Evolutionary conservation across 2,797 vertebrate species (phyloP), one percentile per base, ranked within the genome.

Genomic region (Sebastes hubbsi): DNA sequence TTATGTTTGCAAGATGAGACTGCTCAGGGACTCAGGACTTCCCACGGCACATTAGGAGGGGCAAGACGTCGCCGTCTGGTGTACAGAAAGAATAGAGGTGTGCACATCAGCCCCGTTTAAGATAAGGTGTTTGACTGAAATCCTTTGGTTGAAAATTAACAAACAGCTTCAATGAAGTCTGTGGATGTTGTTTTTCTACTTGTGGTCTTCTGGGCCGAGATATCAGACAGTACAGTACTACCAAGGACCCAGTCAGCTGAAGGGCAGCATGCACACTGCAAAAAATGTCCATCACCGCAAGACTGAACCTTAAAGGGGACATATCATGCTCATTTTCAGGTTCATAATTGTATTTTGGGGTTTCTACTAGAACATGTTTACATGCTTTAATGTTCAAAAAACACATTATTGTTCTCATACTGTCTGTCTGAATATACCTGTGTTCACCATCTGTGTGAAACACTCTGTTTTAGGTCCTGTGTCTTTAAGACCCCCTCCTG

Each of bases 241-340:
- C 59, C 78, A 75, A 74, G 82, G 82, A 80, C 75, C 77, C 56
- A n/a, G 14, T 36, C 77, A 81, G 79, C 77, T 85, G 71, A 89
- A 88, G 84, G 87, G 79, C 88, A 88, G 24, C 30, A 8, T 46
- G 55, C 24, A 78, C 69, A 24, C 81, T 80, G 71, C 42, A 67
- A 78, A 86, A 79, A 75, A 76, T 61, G 18, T 67, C 66, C 75
- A 63, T 11, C 8, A 18, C 30, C 68, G 18, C 60, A 32, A 58
- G n/a, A 58, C 25, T 42, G 7, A 38, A 25, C 12, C 34, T 55
- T 55, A 34, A 54, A 54, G 49, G 49, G 49, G 20, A 54, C 49
- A 22, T 22, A 22, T 54, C 49, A 22, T 54, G 49, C 49, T 54
- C 49, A 54, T 54, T 54, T 5, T 10, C n/a, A 54, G 20, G 49